phyloP scores from a whole-genome alignment of 1,140 invertebrate genomes.

The Megalonaias nervosa region DNA sequence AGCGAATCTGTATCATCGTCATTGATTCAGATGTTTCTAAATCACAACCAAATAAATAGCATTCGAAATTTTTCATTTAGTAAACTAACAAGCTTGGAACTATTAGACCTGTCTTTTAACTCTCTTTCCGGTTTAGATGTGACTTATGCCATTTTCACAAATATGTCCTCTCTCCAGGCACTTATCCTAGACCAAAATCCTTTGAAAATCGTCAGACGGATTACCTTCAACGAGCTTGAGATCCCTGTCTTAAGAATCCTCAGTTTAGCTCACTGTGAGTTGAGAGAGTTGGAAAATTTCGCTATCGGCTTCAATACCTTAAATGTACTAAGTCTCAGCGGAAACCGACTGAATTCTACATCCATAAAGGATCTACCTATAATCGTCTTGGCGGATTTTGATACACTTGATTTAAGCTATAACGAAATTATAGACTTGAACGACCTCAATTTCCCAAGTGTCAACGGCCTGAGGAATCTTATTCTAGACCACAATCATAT shows the following conservation, averaged over 20 bases:
- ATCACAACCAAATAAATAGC: slow-evolving; percentile 17
- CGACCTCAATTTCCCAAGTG: too few relatives aligned
- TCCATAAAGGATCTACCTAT: too few relatives aligned
- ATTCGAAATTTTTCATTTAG: slow-evolving; percentile 15
- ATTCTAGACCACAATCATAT: too few relatives aligned
- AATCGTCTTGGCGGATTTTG: too few relatives aligned
- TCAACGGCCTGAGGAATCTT: too few relatives aligned
- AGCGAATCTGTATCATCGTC: neutral
- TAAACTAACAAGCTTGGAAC: slow-evolving; percentile 5
- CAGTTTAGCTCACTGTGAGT: slow-evolving; percentile 22
- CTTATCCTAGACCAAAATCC: slow-evolving; percentile 21
- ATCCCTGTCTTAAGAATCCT: slow-evolving; percentile 9
- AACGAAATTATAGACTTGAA: too few relatives aligned
- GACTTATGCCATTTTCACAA: slow-evolving; percentile 16
- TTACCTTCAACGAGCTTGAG: slow-evolving; percentile 19
- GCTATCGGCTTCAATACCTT: slow-evolving; percentile 20
- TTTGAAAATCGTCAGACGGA: slow-evolving; percentile 1
- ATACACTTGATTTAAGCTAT: too few relatives aligned
- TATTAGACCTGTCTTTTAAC: slow-evolving; percentile 31
- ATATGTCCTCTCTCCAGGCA: slow-evolving; percentile 11
- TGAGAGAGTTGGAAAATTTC: slow-evolving; percentile 1
- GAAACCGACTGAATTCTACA: slow-evolving; percentile 9
- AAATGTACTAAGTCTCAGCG: slow-evolving; percentile 16
- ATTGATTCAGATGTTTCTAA: slow-evolving; percentile 8
- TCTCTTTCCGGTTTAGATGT: slow-evolving; percentile 2